Base-by-base conservation (phyloP, 30 jellyfish, hydroid and myxozoan genomes). In the Nemopilema nomurai region DNA sequence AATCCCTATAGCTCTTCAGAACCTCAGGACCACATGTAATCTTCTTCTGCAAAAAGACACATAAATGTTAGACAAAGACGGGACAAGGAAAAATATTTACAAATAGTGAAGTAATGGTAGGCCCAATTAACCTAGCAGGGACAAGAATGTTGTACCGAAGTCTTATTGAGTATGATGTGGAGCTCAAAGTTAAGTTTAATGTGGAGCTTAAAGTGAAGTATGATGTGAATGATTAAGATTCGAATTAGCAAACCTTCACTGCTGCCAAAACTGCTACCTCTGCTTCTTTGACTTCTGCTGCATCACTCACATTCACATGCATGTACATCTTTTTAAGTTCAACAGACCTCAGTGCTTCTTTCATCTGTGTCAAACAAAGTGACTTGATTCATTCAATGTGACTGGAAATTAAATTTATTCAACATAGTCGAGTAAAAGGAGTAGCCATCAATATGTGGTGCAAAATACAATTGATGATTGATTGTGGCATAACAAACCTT, bases 1-100 rank as follows among this genome's bases (percentile, higher is more conserved):
- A 85, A 8, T 86, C 96, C 66, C 96, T 82, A 65, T 89, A 93
- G 0, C 90, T 97, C 57, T 84, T 82, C 0, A 93, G 94, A 64
- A 87, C 96, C 27, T 89, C 97, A 3, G 98, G 98, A 8, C 98
- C 98, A 69, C 90, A 90, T 8, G 89, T 76, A 30, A 93, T 89
- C 67, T 90, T 93, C 51, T 75, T 71, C 98, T 93, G 67, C 19
- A 66, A 49, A 62, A n/a, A n/a, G n/a, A n/a, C n/a, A n/a, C n/a
- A n/a, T n/a, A n/a, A n/a, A n/a, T 20, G 49, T 24, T 23, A 18
- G n/a, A 68, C 1, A 19, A 82, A 16, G 4, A 0, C 4, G 69
- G 4, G 20, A 28, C 64, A 28, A 30, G n/a, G n/a, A n/a, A n/a
- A 4, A 63, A 1, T 63, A 22, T 63, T 4, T 63, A 4, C 6